Evolutionary conservation across 2,797 vertebrate species (phyloP), one percentile per base, ranked within the genome.

Genomic region (Dallia pectoralis): DNA sequence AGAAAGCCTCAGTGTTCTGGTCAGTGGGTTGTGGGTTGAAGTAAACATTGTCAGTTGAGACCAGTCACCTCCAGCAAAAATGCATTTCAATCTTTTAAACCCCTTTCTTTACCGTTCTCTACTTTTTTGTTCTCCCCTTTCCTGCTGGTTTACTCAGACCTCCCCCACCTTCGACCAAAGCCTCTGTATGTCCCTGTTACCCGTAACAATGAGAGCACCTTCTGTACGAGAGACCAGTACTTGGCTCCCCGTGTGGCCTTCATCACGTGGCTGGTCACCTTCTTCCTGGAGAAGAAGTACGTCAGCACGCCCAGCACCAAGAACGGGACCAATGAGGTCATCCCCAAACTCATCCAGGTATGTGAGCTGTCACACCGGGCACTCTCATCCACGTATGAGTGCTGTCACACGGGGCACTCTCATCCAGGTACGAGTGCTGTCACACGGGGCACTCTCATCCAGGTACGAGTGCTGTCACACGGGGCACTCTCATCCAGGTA

Each of bases 281-380:
- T 99, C 93, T 99, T 99, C 94, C 95, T 98, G 88, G 97, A 99
- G 92, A 98, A 98, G 91, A 99, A 98, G 88, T 97, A 97, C 61
- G 88, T 96, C 85, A 93, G 93, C 89, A 90, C 83, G 81, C 95
- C 94, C 84, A 94, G 86, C 85, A 86, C 93, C 77, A 98, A 96
- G 92, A 99, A 98, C 47, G 97, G 96, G 90, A 94, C 92, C n/a
- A 59, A 59, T 4, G 98, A 99, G 79, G 86, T 95, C 84, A 89
- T 98, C 76, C 97, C 98, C 81, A 98, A 96, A 89, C 94, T 98
- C 81, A 96, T 97, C 86, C 97, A 98, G 95, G 97, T 98, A 82
- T 4, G 78, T 8, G 14, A 3, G 16, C 15, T n/a, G 15, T 67
- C 47, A 22, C 22, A 15, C 63, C 4, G 40, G 22, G 25, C 19